Base-by-base conservation (phyloP, 30 jellyfish, hydroid and myxozoan species). In the Cassiopea xamachana region DNA sequence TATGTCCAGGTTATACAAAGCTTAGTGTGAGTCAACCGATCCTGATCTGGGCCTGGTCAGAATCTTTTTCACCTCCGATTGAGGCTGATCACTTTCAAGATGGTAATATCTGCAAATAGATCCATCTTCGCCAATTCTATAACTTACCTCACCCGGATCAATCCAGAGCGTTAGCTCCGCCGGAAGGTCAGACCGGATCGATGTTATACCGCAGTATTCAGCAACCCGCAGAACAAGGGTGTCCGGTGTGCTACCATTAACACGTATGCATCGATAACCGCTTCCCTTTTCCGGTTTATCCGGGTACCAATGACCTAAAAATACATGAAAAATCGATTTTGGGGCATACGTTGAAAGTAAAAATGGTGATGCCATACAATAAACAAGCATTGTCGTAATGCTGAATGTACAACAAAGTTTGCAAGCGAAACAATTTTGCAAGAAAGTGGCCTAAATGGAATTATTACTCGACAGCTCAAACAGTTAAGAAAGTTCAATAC, bases 121-220 rank as follows among this genome's bases (percentile, higher is more conserved):
- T 60, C 98, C 98, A 59, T 93, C 98, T 85, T 93, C 98, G 69
- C 98, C 98, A 79, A 93, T 93, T 84, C 98, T 77, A 77, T 93
- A 93, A 48, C 97, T 89, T 19, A 93, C 98, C 92, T 93, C 98
- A 4, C 97, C 97, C 1, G 98, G 98, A 74, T 93, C 98, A 71
- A 93, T 93, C 98, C 98, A 93, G 51, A 93, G 79, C 47, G 98
- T 93, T 71, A 93, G 79, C 93, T 93, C 98, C 48, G 91, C 91
- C 3, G 98, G 98, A 6, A 93, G 93, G 80, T 77, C 80, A 69
- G 88, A 89, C 6, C 84, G 77, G 55, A 93, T 82, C 86, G 92
- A 58, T 64, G 90, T 60, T 55, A 89, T 74, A 44, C 97, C 97
- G 71, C 92, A 86, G 39, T 81, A 85, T 27, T 80, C 91, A 9